Percentiles rank a stretch among this genome's conserved stretches.
These are phyloP conservation scores for Torymus auratus DNA, from an alignment of 2,888 invertebrate genomes.

Conservation along the genomic window DNA sequence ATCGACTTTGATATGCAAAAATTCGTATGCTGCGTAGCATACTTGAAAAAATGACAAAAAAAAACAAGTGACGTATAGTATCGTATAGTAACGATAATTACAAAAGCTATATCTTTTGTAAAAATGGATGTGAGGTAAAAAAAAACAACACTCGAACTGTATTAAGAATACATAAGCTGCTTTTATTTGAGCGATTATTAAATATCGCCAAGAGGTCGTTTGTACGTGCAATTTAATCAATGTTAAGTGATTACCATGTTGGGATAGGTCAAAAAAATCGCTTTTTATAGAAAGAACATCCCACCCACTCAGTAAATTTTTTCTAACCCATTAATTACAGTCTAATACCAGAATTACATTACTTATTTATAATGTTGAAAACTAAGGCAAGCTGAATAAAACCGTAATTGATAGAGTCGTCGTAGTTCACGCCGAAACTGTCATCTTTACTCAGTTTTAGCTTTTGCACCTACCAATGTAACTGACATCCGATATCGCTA, in stretches of 20 bases:
- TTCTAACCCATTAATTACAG: too few species aligned
- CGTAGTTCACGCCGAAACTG: too few species aligned
- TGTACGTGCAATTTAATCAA: conserved; percentile 29
- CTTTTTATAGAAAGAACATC: too few species aligned
- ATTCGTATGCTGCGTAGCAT: conserved; percentile 3
- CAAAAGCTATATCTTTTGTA: conserved; percentile 47
- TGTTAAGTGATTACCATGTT: conserved; percentile 9
- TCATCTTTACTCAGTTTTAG: too few species aligned
- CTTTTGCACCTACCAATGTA: too few species aligned
- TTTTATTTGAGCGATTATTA: conserved; percentile 4
- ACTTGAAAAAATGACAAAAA: conserved; percentile 5
- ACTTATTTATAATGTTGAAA: too few species aligned
- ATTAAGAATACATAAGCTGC: conserved; percentile 5
- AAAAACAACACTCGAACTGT: conserved; percentile 24
- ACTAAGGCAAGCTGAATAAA: too few species aligned
- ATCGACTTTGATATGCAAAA: conserved; percentile 33
- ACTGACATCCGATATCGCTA: too few species aligned
- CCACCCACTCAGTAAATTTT: too few species aligned
- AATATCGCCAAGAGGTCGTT: conserved; percentile 13
- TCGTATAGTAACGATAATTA: conserved; percentile 14
- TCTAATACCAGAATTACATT: too few species aligned
- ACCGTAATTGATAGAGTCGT: too few species aligned
- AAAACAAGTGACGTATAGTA: conserved; percentile 23
- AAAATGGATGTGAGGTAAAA: neutral
- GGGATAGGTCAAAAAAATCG: too few species aligned